These are phyloP conservation scores for Emys orbicularis DNA, from an alignment of 2,797 vertebrate species.

Conservation along the genomic window DNA sequence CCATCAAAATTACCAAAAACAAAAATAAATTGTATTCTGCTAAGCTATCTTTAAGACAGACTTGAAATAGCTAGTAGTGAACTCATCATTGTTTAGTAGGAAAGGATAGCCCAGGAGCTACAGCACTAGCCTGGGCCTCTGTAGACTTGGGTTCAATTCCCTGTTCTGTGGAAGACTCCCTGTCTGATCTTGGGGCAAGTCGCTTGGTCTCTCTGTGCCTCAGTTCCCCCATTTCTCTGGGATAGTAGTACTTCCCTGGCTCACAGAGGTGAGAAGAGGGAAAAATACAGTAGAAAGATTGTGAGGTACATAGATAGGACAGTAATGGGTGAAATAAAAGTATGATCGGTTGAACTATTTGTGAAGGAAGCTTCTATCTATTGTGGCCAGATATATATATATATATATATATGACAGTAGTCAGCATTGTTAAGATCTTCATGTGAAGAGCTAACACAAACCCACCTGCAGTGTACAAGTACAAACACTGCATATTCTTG, in stretches of 20 bases:
- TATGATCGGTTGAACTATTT: background rate
- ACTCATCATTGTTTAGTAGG: background rate
- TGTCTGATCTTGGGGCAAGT: background rate
- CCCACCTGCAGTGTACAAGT: background rate
- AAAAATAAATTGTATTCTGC: background rate
- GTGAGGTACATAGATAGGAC: background rate
- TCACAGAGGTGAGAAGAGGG: no score
- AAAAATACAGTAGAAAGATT: background rate
- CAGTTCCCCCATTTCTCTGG: background rate
- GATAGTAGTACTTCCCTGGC: background rate
- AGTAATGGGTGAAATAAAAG: background rate
- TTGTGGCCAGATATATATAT: no score
- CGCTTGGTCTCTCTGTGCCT: background rate
- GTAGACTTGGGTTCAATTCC: background rate
- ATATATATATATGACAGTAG: no score
- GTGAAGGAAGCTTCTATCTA: background rate
- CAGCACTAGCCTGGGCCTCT: rapidly evolving
- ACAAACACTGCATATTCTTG: background rate
- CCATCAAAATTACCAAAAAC: background rate
- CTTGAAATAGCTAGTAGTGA: background rate
- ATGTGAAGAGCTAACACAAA: background rate
- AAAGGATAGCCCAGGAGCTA: background rate
- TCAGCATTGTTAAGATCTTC: background rate
- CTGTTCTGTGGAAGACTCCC: background rate
- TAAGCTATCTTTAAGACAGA: background rate